Percentiles rank a stretch among this genome's conserved stretches.
Conservation (phyloP, 1,140 invertebrate species). For the Eufriesea mexicana region DNA sequence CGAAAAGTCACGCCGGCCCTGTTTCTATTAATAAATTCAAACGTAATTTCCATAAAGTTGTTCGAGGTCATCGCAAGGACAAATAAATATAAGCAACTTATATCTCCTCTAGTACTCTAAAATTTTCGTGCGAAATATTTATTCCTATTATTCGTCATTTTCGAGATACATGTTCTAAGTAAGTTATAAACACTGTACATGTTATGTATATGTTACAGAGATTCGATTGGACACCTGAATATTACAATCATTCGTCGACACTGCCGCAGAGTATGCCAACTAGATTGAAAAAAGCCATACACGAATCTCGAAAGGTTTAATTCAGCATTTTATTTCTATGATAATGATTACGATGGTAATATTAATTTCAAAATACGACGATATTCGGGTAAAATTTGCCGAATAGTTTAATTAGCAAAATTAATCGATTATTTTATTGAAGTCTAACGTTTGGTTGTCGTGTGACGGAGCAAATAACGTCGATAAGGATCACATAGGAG, state of each 20-base stretch:
- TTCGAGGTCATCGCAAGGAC: too few relatives aligned
- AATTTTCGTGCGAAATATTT: too few relatives aligned
- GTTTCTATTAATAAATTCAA: too few relatives aligned
- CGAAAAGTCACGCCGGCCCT: too few relatives aligned
- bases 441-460: slow-evolving; percentile 88
- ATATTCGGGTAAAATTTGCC: neutral
- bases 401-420: too few relatives aligned
- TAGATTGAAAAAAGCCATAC: slow-evolving; percentile 84
- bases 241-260: slow-evolving; percentile 84
- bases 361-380: neutral
- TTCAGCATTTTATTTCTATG: neutral
- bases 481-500: slow-evolving; percentile 89
- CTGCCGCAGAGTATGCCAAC: slow-evolving; percentile 87
- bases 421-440: neutral
- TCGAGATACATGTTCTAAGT: too few relatives aligned
- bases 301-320: slow-evolving; percentile 61
- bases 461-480: slow-evolving; percentile 89
- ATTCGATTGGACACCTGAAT: slow-evolving; percentile 88
- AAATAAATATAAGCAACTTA: neutral
- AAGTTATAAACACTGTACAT: neutral
- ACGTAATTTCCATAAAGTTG: too few relatives aligned
- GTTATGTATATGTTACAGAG: slow-evolving; percentile 79
- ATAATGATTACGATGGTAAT: neutral
- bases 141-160: too few relatives aligned
- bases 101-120: too few relatives aligned